Conservation (phyloP, 2,113 vertebrate species). For the Gallinago media region DNA sequence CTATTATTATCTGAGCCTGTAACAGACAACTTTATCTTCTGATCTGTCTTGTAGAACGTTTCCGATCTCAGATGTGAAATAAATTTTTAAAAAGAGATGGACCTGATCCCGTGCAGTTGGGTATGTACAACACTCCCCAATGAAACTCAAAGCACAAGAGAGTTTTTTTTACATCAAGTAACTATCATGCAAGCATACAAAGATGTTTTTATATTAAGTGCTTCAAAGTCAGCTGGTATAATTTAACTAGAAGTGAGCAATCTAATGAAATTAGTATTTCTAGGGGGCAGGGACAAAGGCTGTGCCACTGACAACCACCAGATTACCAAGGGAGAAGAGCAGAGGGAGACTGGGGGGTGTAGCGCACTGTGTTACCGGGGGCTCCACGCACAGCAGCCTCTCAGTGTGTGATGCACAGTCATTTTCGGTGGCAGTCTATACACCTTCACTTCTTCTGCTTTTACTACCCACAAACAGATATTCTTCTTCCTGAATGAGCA, state of each 20-base stretch:
- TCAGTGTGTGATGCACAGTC: not conserved
- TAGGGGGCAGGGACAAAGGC: not conserved
- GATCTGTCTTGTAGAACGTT: not conserved
- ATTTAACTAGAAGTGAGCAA: slow-evolving; percentile 47
- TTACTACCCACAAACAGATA: not conserved
- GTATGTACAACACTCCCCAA: not conserved
- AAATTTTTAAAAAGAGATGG: slow-evolving; percentile 10
- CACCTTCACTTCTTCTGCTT: not conserved
- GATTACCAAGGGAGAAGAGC: not conserved
- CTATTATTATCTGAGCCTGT: slow-evolving; percentile 17
- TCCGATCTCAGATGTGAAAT: slow-evolving; percentile 32
- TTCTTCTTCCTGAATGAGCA: not conserved
- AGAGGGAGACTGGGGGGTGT: not conserved
- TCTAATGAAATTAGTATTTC: not conserved
- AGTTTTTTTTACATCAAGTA: slow-evolving; percentile 36
- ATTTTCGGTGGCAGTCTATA: not conserved
- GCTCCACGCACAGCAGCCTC: not conserved
- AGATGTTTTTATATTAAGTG: not conserved
- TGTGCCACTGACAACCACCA: not conserved
- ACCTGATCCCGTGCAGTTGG: slow-evolving; percentile 20
- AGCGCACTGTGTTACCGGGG: not conserved
- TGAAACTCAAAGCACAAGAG: slow-evolving; percentile 49
- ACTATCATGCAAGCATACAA: slow-evolving; percentile 58
- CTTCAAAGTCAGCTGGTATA: slow-evolving; percentile 33
- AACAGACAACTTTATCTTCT: not conserved